Percentiles rank a stretch among this genome's conserved stretches.
phyloP scores from a whole-genome alignment of 2,888 invertebrate species.

The Schizaphis graminum region DNA sequence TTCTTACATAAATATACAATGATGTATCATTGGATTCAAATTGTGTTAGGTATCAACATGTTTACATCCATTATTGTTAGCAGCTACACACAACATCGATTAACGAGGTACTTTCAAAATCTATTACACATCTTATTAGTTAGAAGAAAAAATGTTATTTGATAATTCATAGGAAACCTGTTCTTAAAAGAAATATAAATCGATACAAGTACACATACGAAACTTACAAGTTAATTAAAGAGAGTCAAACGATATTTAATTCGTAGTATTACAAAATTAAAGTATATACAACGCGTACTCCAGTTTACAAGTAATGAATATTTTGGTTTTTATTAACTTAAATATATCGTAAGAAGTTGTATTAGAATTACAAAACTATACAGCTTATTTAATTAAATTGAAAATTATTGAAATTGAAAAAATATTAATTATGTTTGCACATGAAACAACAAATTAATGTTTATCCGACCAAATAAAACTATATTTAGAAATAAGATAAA shows the following conservation, averaged over 20 bases:
- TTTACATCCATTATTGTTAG: not conserved
- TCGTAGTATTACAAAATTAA: not conserved
- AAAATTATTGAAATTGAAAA: not conserved
- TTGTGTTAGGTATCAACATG: not conserved
- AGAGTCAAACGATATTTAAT: not conserved
- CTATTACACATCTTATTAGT: not conserved
- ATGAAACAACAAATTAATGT: not conserved
- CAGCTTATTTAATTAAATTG: not conserved
- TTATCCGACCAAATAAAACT: not conserved
- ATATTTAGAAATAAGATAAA: not conserved
- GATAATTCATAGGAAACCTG: not conserved
- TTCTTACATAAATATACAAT: not conserved
- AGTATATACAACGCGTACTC: not conserved
- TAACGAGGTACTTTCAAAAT: not conserved
- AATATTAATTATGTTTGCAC: not conserved
- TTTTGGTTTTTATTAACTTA: not conserved
- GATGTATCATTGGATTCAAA: not conserved
- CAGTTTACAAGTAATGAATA: not conserved
- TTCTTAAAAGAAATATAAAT: not conserved
- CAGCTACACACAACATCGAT: not conserved
- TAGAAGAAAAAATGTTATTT: not conserved
- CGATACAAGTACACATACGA: not conserved
- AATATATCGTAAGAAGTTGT: not conserved
- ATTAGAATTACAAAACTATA: not conserved
- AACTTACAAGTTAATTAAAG: not conserved